Conservation (phyloP, 2,888 invertebrate species). For the Cyaniris semiargus region DNA sequence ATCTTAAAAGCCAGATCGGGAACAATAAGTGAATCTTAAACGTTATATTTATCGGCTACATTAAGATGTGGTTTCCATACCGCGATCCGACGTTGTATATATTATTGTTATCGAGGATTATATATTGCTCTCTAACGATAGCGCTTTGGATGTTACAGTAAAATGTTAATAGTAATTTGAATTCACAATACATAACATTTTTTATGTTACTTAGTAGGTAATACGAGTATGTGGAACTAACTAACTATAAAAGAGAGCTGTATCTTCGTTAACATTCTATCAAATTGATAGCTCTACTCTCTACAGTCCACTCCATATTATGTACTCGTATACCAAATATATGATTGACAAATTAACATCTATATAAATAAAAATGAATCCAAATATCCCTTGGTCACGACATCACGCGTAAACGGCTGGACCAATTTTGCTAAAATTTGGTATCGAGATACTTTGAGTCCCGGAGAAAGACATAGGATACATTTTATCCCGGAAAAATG, state of each 20-base stretch:
- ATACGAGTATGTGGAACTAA: neutral
- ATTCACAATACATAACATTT: neutral
- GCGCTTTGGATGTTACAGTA: neutral
- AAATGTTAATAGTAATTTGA: neutral
- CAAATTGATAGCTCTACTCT: too few species aligned
- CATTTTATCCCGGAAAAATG: too few species aligned
- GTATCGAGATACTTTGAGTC: too few species aligned
- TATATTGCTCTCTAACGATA: neutral
- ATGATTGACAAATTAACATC: too few species aligned
- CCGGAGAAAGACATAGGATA: too few species aligned
- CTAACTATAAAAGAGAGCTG: neutral
- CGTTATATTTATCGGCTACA: conserved; percentile 63
- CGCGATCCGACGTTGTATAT: conserved; percentile 15
- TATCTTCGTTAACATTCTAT: too few species aligned
- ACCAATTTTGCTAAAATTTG: too few species aligned
- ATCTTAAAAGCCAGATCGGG: conserved; percentile 73
- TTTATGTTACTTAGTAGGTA: neutral
- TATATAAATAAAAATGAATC: too few species aligned
- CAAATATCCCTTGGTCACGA: too few species aligned
- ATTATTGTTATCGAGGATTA: conserved; percentile 7
- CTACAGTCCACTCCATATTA: too few species aligned
- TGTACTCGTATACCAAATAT: too few species aligned
- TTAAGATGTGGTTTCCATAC: conserved; percentile 47
- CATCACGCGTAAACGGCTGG: too few species aligned
- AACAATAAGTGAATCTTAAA: conserved; percentile 79